Conservation (phyloP, 2,797 vertebrate genomes). For the Emydoidea blandingii region DNA sequence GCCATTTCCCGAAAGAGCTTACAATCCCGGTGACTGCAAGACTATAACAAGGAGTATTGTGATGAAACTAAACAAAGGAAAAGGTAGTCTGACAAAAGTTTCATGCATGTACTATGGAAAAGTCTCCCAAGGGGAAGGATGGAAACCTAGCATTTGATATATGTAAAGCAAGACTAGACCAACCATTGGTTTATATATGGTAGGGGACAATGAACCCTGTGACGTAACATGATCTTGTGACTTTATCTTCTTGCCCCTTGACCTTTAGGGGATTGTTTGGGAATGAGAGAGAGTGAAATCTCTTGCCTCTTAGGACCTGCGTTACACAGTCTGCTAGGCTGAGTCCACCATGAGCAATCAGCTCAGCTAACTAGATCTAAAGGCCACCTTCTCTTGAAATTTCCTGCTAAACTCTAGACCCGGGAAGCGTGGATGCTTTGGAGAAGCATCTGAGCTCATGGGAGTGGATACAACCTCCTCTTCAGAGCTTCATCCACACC, state of each 20-base stretch:
- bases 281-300: slow-evolving; percentile 38
- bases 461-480: neutral
- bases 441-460: neutral
- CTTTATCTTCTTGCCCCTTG: slow-evolving; percentile 40
- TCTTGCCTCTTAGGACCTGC: neutral
- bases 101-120: neutral
- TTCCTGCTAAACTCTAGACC: too few relatives aligned
- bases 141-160: slow-evolving; percentile 16
- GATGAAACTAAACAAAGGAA: neutral
- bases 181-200: neutral
- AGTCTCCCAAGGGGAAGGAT: neutral
- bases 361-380: slow-evolving; percentile 4
- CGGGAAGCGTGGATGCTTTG: too few relatives aligned
- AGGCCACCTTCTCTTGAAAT: too few relatives aligned
- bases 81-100: neutral
- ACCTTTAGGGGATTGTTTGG: slow-evolving; percentile 27
- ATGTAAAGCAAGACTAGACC: slow-evolving; percentile 12
- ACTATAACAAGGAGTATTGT: too few relatives aligned
- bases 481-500: neutral
- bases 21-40: too few relatives aligned
- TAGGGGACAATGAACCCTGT: neutral
- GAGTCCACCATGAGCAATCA: neutral
- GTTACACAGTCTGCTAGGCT: slow-evolving; percentile 8
- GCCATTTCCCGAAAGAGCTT: too few relatives aligned
- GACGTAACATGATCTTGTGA: slow-evolving; percentile 28